Percentiles rank a stretch among this genome's conserved stretches.
These are phyloP conservation scores for Tor tambroides DNA, from an alignment of 2,113 vertebrate genomes.

Conservation along the genomic window DNA sequence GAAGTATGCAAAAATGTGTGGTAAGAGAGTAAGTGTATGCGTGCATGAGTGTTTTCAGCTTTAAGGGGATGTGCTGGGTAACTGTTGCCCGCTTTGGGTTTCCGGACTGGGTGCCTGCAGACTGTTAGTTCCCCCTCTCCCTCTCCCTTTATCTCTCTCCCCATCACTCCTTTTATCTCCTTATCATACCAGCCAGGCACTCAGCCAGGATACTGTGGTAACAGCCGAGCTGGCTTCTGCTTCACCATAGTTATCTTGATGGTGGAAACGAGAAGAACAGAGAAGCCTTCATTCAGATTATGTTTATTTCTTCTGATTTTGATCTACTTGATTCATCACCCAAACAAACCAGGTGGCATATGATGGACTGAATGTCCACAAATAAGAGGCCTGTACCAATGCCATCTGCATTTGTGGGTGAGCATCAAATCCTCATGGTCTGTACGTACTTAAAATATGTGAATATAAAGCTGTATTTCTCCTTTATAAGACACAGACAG, in stretches of 20 bases:
- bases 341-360: background rate
- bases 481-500: too few species aligned
- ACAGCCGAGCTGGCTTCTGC: conserved; percentile 45
- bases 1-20: conserved; percentile 1
- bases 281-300: background rate
- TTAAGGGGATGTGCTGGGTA: conserved; percentile 57
- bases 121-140: conserved; percentile 48
- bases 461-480: background rate
- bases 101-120: conserved; percentile 58
- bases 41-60: conserved; percentile 41
- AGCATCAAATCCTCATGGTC: background rate
- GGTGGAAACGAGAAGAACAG: conserved; percentile 2
- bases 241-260: conserved; percentile 34
- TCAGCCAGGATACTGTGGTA: conserved; percentile 59
- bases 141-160: conserved; percentile 55
- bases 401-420: background rate
- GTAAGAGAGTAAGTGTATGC: conserved; percentile 14
- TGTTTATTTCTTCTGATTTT: background rate
- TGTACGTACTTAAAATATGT: background rate
- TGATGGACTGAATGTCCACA: background rate
- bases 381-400: background rate
- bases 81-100: conserved; percentile 56
- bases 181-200: conserved; percentile 55
- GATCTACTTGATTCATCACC: background rate
- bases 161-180: conserved; percentile 58